phyloP scores from a whole-genome alignment of 2,888 invertebrate genomes.

The Eulithis testata region DNA sequence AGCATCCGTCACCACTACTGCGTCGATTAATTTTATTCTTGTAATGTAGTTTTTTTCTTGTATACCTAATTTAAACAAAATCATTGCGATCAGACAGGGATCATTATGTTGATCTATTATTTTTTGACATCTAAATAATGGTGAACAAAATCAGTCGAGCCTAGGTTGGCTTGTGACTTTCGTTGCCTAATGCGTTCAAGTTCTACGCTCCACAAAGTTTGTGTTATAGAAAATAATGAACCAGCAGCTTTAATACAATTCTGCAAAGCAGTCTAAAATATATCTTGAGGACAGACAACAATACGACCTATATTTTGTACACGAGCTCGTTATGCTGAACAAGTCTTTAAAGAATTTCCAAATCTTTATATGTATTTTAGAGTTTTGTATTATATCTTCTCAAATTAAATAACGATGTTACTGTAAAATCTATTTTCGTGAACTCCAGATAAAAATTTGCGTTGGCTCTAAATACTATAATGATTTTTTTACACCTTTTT shows the following conservation, averaged over 20 bases:
- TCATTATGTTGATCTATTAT: too few relatives aligned
- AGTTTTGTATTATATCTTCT: background rate
- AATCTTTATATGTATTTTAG: conserved; percentile 1
- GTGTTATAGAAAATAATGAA: conserved; percentile 53
- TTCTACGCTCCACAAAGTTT: conserved; percentile 52
- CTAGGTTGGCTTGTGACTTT: too few relatives aligned
- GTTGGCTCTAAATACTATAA: too few relatives aligned
- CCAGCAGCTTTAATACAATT: conserved; percentile 33
- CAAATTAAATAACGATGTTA: conserved; percentile 7
- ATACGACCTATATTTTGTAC: conserved; percentile 12
- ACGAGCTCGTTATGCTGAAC: conserved; percentile 19
- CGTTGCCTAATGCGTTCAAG: background rate
- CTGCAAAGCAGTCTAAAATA: conserved; percentile 30
- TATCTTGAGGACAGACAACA: conserved; percentile 17
- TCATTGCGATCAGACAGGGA: too few relatives aligned
- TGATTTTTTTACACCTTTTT: background rate
- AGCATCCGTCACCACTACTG: too few relatives aligned
- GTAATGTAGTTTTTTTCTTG: too few relatives aligned
- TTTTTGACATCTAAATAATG: too few relatives aligned
- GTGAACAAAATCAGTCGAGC: too few relatives aligned
- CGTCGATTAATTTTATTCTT: too few relatives aligned
- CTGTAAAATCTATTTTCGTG: conserved; percentile 2
- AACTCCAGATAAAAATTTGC: background rate
- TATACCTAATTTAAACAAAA: too few relatives aligned
- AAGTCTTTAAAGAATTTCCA: conserved; percentile 15